Base-by-base conservation (phyloP, 2,888 invertebrate genomes). In the Hipparchia semele region DNA sequence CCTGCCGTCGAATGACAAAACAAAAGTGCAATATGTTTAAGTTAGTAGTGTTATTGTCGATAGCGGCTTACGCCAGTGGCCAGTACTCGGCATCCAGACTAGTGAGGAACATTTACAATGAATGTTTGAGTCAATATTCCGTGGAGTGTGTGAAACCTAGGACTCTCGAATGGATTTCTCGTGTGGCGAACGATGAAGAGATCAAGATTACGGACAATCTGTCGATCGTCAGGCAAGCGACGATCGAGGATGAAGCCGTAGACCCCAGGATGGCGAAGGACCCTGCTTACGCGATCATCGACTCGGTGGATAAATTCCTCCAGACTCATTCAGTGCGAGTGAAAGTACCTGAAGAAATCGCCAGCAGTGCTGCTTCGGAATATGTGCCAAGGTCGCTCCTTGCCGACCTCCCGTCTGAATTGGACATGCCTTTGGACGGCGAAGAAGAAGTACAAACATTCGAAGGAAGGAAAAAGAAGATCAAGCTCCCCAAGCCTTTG, bases 151-250 rank as follows among this genome's bases (percentile, higher is more conserved):
- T 96, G 71, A 96, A 96, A 82, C 97, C 97, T 51, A 69, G 61
- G 53, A 69, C 69, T 6, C 60, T 69, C 33, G 69, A 95, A 78
- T 97, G 97, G 96, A 94, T 97, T 80, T 96, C 95, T 79, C 93
- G 95, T 74, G 96, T 96, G 3, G 89, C 95, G 33, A 94, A 95
- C 80, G 94, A 96, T 80, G 96, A 96, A 72, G 95, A 96, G 84
- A 96, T 97, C 78, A 95, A 94, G 75, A 95, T 98, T 77, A 97
- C 97, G 6, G 95, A 97, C n/a, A 96, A 97, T 83, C 91, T 98
- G 72, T 94, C 96, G 12, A 95, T 97, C 77, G 94, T 97, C 45
- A 96, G 95, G 83, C 60, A 69, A 61, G 69, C 69, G 45, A 69
- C 53, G 60, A 61, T 95, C 1, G 91, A 92, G 77, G 89, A 87